Evolutionary conservation across 2,888 invertebrate genomes (phyloP), one percentile per base, ranked within the genome.

Genomic region (Notocelia uddmanniana): DNA sequence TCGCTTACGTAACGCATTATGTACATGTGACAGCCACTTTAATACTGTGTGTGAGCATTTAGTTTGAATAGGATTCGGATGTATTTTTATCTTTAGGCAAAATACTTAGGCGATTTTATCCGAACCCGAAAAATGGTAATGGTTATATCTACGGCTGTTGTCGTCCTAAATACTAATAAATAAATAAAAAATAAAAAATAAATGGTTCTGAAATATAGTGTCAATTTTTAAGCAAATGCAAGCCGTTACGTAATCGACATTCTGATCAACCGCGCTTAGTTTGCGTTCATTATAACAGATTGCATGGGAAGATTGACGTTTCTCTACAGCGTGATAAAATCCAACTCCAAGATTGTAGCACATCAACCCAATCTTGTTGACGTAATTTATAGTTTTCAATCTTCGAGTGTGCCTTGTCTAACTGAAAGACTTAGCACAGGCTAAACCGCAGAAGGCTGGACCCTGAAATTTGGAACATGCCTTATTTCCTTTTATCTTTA

Each of bases 281-380:
- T n/a, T 45, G 45, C 45, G n/a, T 45, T 13, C n/a, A n/a, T 45
- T 45, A n/a, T n/a, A 45, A n/a, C 45, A 45, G 45, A n/a, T 26
- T 23, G 55, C 26, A 55, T 55, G 55, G 55, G 26, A 55, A 55
- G 55, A 15, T 26, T 55, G 57, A 54, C n/a, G 59, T 41, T 41
- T 41, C 41, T 55, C 55, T 55, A 55, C 8, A 19, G 9, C 2
- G 5, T 2, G 19, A 13, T n/a, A n/a, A n/a, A 23, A 55, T n/a
- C n/a, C 19, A 5, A 31, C 31, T 5, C 8, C 5, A 45, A 45
- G n/a, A n/a, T n/a, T 45, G 45, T n/a, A 45, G 15, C 13, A 41
- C 15, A 41, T 15, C 41, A 41, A 45, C 13, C n/a, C n/a, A 45
- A 45, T 45, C n/a, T 45, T n/a, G 41, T 41, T 41, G 41, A 41